These are phyloP conservation scores for Aplysina aerophoba DNA, from an alignment of 37 sponge, comb jelly and placozoan genomes.

Conservation along the genomic window DNA sequence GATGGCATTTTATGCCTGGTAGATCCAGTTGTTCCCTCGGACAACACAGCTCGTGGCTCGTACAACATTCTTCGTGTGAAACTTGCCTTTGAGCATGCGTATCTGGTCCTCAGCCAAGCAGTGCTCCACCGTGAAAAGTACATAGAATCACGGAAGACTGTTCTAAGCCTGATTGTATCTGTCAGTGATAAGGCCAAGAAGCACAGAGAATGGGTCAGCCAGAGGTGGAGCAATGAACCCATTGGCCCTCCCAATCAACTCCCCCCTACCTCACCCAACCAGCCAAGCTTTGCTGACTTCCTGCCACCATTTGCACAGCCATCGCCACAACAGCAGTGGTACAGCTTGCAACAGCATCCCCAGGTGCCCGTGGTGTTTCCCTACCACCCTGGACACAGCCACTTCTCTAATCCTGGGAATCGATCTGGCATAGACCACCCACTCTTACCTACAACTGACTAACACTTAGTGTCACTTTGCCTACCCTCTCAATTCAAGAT, in stretches of 20 bases:
- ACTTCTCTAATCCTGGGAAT: not conserved
- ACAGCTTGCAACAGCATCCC: too few species aligned
- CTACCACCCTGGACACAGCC: not conserved
- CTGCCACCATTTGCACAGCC: not conserved
- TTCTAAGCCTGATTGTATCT: slow-evolving; percentile 59
- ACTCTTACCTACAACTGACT: too few species aligned
- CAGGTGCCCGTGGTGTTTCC: not conserved
- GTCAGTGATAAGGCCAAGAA: slow-evolving; percentile 63
- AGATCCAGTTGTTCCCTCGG: slow-evolving; percentile 55
- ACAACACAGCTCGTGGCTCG: slow-evolving; percentile 79
- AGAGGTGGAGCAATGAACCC: slow-evolving; percentile 45
- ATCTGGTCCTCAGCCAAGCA: slow-evolving; percentile 53
- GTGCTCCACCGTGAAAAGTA: slow-evolving; percentile 53
- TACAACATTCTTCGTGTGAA: slow-evolving; percentile 79
- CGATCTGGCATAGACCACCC: not conserved
- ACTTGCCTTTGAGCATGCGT: slow-evolving; percentile 89
- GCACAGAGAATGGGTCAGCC: slow-evolving; percentile 77
- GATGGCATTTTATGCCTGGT: slow-evolving; percentile 41
- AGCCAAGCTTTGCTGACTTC: not conserved
- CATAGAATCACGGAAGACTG: not conserved
- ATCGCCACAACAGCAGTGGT: too few species aligned
- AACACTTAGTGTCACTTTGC: too few species aligned
- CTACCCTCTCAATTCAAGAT: too few species aligned
- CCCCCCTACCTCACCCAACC: not conserved
- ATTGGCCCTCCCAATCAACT: not conserved